Percentiles rank a stretch among this genome's conserved stretches.
phyloP scores from a whole-genome alignment of 2,797 vertebrate genomes.

The Coregonus suidteri region DNA sequence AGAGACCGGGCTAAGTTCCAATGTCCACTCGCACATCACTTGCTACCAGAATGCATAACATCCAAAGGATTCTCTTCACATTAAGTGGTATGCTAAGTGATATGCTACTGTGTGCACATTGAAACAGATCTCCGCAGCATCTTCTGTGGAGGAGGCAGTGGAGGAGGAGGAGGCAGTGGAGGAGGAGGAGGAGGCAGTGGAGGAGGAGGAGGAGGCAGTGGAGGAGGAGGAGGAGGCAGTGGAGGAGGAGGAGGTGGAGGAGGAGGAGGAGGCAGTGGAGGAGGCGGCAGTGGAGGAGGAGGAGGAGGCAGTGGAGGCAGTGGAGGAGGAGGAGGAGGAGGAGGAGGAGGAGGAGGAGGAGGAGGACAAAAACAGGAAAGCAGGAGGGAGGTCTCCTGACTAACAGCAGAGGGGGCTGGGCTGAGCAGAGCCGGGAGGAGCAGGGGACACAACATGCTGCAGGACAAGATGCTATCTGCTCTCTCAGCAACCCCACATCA shows the following conservation, averaged over 20 bases:
- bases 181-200: too few species aligned
- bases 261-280: too few species aligned
- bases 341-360: background rate
- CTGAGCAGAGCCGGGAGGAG: background rate
- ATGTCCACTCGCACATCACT: background rate
- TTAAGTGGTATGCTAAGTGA: too few species aligned
- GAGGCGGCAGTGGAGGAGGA: background rate
- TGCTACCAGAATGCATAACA: background rate
- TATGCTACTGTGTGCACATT: background rate
- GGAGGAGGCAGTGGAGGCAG: too few species aligned
- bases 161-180: too few species aligned
- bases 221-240: too few species aligned
- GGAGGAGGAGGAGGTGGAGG: too few species aligned
- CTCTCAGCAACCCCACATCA: slow-evolving; percentile 12
- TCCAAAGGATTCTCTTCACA: background rate
- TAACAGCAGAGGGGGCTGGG: slow-evolving; percentile 13
- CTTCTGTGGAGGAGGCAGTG: background rate
- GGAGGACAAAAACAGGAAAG: slow-evolving; percentile 1
- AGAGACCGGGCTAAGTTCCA: too few species aligned
- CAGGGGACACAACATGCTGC: background rate
- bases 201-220: too few species aligned
- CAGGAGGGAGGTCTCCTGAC: slow-evolving; percentile 13
- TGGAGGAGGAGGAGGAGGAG: too few species aligned
- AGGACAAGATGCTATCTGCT: background rate
- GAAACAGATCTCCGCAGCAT: background rate